A percentile compares a stretch with the other conserved stretches of the same genome.
Evolutionary conservation across 2,797 vertebrate genomes (phyloP).

Genomic region (Catharus ustulatus): DNA sequence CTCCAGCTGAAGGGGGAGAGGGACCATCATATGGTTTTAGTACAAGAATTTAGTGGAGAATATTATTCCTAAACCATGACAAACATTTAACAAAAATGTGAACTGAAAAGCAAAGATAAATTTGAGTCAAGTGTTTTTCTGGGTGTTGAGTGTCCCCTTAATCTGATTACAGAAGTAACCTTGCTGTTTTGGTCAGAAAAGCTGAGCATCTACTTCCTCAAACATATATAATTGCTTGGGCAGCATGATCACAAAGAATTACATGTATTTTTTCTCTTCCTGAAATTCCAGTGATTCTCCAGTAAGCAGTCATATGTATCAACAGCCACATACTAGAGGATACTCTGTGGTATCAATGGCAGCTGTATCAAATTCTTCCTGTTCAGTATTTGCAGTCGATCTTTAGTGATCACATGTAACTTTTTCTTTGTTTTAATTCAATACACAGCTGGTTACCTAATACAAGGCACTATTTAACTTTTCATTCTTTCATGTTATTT

Average conservation of each 20-base stretch:
- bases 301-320: not conserved
- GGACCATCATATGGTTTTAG: rapidly evolving
- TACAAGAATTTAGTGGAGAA: not conserved
- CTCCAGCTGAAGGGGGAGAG: not conserved
- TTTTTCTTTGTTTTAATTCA: not conserved
- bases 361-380: not conserved
- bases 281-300: not conserved
- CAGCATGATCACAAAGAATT: not conserved
- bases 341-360: not conserved
- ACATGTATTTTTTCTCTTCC: not conserved
- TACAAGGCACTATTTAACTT: not conserved
- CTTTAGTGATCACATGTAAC: not conserved
- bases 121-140: not conserved
- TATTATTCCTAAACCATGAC: not conserved
- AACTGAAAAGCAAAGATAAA: not conserved
- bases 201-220: not conserved
- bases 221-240: not conserved
- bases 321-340: not conserved
- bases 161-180: not conserved
- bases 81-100: not conserved
- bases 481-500: not conserved
- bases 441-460: not conserved
- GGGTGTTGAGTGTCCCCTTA: not conserved
- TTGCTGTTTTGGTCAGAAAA: not conserved
- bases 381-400: not conserved